Base-by-base conservation (phyloP, 2,888 invertebrate genomes). In the Matsumyia berberina region DNA sequence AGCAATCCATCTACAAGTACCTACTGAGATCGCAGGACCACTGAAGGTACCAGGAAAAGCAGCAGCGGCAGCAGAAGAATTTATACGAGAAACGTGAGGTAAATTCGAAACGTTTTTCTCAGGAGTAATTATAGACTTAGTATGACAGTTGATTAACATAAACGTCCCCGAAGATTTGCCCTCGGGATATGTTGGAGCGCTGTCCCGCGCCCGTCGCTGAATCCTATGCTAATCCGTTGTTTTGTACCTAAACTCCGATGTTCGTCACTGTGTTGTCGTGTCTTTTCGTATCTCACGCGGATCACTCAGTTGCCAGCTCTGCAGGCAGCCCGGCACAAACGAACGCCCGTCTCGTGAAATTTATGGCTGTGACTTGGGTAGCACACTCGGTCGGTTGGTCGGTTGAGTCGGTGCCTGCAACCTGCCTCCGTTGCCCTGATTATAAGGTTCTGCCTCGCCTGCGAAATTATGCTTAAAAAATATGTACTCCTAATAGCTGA, bases 71-170 rank as follows among this genome's bases (percentile, higher is more conserved):
- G 42, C 53, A 35, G 24, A 58, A 51, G 37, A 80, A 64, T 76
- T 73, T 74, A 62, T 66, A 64, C 66, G 29, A 29, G 66, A 85
- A 85, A 85, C 85, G 85, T 85, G 85, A 85, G 85, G 62, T 69
- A 85, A 80, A 80, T 85, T 58, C 85, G 58, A 74, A 85, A 83
- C 69, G 70, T 80, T 85, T 85, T 85, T 85, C 85, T 85, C 85
- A 80, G 80, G 80, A 80, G 85, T 85, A 85, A 85, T 85, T 85
- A 85, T 80, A 80, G 85, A 76, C 85, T 85, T 80, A 74, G 85
- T 62, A 85, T 85, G 85, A 85, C 85, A 85, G 85, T 85, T 85
- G 85, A 85, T 85, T 85, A 85, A 85, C 85, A 85, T 85, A 85
- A 85, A 85, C 80, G 85, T 85, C 85, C 70, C 80, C 74, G 80